phyloP scores from a whole-genome alignment of 2,888 invertebrate species.

The Osmoderma eremita region DNA sequence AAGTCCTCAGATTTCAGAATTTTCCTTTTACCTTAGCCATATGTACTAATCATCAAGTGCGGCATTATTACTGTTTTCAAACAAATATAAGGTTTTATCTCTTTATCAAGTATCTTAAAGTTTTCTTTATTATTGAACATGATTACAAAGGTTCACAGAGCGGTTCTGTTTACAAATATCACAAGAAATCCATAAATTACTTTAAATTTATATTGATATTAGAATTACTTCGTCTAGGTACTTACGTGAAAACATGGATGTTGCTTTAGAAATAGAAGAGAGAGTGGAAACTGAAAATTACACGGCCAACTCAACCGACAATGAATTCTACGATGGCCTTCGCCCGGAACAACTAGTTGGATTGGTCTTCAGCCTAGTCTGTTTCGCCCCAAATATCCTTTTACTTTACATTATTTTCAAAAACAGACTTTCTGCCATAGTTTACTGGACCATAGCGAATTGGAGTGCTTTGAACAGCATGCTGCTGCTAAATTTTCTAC shows the following conservation, averaged over 20 bases:
- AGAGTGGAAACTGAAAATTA: conserved; percentile 3
- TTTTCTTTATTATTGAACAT: too few species aligned
- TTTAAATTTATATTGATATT: background rate
- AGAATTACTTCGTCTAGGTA: conserved; percentile 1
- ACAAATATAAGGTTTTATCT: too few species aligned
- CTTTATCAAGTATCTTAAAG: too few species aligned
- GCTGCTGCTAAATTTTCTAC: conserved; percentile 17
- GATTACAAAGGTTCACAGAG: too few species aligned
- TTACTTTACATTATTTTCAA: conserved; percentile 23
- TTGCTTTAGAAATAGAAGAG: conserved; percentile 17
- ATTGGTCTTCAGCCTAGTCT: conserved; percentile 13
- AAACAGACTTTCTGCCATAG: conserved; percentile 6
- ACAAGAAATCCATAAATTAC: too few species aligned
- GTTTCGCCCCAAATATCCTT: background rate
- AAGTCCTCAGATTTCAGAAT: too few species aligned
- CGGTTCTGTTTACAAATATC: too few species aligned
- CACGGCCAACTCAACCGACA: background rate
- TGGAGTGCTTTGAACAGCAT: conserved; percentile 16
- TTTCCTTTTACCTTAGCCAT: too few species aligned
- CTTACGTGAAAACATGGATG: conserved; percentile 3
- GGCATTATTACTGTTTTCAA: too few species aligned
- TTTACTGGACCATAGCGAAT: conserved; percentile 16
- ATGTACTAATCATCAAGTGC: too few species aligned
- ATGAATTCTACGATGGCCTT: background rate
- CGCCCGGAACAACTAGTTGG: conserved; percentile 1